Evolutionary conservation across 2,888 invertebrate genomes (phyloP).

Genomic region (Coelopa pilipes): DNA sequence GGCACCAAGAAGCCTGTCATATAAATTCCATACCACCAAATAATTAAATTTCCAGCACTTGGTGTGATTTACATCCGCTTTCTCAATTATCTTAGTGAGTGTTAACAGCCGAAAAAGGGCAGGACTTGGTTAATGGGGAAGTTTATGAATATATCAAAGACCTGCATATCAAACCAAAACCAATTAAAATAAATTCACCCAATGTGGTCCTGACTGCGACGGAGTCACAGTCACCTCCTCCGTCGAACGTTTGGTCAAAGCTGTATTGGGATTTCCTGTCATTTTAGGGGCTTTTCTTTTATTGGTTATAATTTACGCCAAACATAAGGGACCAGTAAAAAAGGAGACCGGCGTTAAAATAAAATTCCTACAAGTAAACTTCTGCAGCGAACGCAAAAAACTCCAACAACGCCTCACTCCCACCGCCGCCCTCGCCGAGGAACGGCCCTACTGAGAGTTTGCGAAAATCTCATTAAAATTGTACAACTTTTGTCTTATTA

Average conservation of each 20-base stretch:
- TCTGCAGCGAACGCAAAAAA: conserved; percentile 30
- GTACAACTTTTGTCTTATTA: conserved; percentile 59
- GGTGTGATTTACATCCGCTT: not conserved
- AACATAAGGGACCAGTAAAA: conserved; percentile 9
- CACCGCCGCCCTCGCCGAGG: conserved; percentile 54
- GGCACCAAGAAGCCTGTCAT: conserved; percentile 52
- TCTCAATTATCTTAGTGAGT: conserved; percentile 27
- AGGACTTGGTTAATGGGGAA: no score
- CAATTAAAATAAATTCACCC: no score
- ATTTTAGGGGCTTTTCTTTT: conserved; percentile 37
- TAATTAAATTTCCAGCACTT: conserved; percentile 58
- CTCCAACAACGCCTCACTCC: conserved; percentile 2
- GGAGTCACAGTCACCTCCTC: no score
- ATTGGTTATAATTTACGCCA: conserved; percentile 55
- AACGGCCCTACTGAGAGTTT: conserved; percentile 31
- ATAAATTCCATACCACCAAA: conserved; percentile 62
- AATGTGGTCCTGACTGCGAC: no score
- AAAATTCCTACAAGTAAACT: conserved; percentile 21
- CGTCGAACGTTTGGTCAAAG: no score
- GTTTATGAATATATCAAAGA: no score
- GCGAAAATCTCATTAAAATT: conserved; percentile 57
- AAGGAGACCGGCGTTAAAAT: conserved; percentile 3
- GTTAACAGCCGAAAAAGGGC: not conserved
- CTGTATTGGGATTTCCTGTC: not conserved
- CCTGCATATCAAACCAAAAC: no score